phyloP scores from a whole-genome alignment of 1,140 invertebrate species.

The Pseudomyrmex gracilis region DNA sequence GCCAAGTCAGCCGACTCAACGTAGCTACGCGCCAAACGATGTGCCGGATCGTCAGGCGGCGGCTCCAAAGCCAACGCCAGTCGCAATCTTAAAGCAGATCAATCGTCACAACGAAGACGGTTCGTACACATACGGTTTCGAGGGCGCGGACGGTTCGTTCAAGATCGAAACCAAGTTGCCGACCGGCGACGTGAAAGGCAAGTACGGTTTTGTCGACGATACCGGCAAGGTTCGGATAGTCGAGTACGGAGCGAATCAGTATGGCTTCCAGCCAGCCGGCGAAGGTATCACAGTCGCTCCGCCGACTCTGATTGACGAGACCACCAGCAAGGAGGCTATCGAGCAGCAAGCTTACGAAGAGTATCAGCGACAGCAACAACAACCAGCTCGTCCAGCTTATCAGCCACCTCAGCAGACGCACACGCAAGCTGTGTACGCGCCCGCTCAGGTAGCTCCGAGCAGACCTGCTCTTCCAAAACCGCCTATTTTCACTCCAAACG shows the following conservation, averaged over 20 bases:
- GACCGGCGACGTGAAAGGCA: constrained; percentile 92
- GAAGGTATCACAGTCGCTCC: constrained; percentile 94
- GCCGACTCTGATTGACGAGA: constrained; percentile 91
- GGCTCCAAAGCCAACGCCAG: constrained; percentile 88
- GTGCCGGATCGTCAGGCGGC: constrained; percentile 81
- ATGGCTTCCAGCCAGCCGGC: constrained; percentile 94
- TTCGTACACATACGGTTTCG: constrained; percentile 95
- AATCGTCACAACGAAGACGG: constrained; percentile 95
- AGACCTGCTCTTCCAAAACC: constrained; percentile 67
- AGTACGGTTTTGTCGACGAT: constrained; percentile 95
- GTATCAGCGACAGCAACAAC: constrained; percentile 71
- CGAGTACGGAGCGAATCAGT: constrained; percentile 95
- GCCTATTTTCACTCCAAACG: constrained; percentile 77
- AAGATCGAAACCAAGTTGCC: constrained; percentile 94
- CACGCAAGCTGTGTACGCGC: constrained; percentile 80
- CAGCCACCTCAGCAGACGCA: constrained; percentile 71
- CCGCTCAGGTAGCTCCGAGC: constrained; percentile 60
- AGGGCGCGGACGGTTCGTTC: constrained; percentile 93
- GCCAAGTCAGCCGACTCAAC: constrained; percentile 84
- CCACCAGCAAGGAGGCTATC: constrained; percentile 85
- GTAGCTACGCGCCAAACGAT: constrained; percentile 82
- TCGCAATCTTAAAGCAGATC: constrained; percentile 94
- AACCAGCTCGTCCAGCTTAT: constrained; percentile 46
- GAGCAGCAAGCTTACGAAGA: constrained; percentile 82
- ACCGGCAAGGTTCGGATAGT: constrained; percentile 92